Evolutionary conservation across 1,140 invertebrate species (phyloP), one percentile per base, ranked within the genome.

Genomic region (Papilio helenus): DNA sequence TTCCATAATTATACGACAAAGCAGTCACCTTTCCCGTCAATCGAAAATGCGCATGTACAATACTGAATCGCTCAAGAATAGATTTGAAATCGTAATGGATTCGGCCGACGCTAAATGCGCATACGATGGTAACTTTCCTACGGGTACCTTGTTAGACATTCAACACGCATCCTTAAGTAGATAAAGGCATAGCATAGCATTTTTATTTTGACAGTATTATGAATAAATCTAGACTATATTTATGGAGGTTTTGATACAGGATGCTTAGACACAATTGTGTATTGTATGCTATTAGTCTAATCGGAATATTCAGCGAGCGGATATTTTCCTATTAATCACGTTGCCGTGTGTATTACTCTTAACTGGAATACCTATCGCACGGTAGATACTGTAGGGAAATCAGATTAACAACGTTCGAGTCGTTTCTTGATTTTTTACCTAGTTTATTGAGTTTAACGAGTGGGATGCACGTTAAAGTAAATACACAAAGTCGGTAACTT

Each of bases 31-130:
- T 51, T 29, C 72, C 20, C n/a, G 18, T 44, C 34, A 23, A 42
- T 74, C 44, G 72, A 74, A 74, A 74, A 74, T 74, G 72, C 72
- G 72, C 72, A 74, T 74, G 44, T 74, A 46, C 72, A 74, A 74
- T 74, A 46, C 23, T 46, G 72, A 74, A 46, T 46, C 79, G 72
- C 39, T 79, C 49, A 76, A 49, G 61, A 58, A 76, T 76, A 61
- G 58, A 76, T 74, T 80, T 49, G 73, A 39, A 79, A 78, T 49
- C 44, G 26, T 79, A 44, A 68, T 68, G 12, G 23, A 68, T 68
- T 5, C 61, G 61, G 26, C 23, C 61, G 26, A 34, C 12, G 23
- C 61, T 68, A 68, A 68, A 68, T 68, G 26, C 61, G 61, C 29
- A 68, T 68, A 16, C 61, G 61, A 26, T 68, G 61, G 26, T 29